These are phyloP conservation scores for Hypocryptadius cinnamomeus DNA, from an alignment of 2,113 vertebrate genomes.

Conservation along the genomic window DNA sequence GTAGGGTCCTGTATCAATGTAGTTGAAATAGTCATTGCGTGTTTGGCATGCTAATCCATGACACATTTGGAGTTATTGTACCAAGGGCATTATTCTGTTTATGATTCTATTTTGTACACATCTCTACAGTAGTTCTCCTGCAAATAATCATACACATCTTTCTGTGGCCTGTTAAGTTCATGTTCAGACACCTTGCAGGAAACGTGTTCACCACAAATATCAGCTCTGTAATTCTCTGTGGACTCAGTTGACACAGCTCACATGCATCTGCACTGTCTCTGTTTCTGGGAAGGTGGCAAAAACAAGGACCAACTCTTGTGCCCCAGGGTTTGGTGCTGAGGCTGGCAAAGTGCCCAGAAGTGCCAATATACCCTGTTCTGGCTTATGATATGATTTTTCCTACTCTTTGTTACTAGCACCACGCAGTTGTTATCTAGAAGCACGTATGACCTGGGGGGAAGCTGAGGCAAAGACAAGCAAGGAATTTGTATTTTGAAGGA, in stretches of 20 bases:
- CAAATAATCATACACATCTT: background rate
- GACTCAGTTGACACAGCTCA: background rate
- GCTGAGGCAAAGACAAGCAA: background rate
- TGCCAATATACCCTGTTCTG: background rate
- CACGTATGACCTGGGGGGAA: background rate
- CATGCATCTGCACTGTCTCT: background rate
- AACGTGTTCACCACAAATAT: background rate
- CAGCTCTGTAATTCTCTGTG: background rate
- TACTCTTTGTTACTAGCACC: background rate
- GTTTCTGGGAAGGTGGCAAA: background rate
- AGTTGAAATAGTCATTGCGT: background rate
- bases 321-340: background rate
- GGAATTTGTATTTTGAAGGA: background rate
- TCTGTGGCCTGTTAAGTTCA: background rate
- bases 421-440: background rate
- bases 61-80: background rate
- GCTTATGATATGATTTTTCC: background rate
- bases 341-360: background rate
- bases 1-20: background rate
- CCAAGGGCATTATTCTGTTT: background rate
- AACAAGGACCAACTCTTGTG: background rate
- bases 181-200: background rate
- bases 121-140: background rate
- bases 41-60: background rate
- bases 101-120: background rate